Base-by-base conservation (phyloP, 2,113 vertebrate genomes). In the Thymallus thymallus region DNA sequence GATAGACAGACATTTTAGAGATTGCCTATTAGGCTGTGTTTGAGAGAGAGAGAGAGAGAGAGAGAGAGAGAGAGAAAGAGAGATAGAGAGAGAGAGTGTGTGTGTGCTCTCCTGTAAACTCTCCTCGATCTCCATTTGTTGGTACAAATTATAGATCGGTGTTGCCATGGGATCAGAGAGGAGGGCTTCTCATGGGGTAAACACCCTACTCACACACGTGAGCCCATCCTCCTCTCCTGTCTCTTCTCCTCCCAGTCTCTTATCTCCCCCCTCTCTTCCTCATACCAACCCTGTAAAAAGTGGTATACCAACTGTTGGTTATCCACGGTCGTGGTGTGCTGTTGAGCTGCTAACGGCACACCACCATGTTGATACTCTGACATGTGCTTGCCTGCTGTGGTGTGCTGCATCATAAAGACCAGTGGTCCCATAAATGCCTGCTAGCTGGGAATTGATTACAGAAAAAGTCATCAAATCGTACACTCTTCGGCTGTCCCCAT, bases 131-230 rank as follows among this genome's bases (percentile, higher is more conserved):
- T 89, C 86, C 82, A 90, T 89, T 91, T 89, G 83, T 86, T 24
- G 63, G 60, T 69, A 89, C 89, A 84, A 89, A 88, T 91, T 88
- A 90, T 90, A 86, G 82, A 91, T 88, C 82, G 82, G 61, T 69
- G 76, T 85, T 77, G 82, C 75, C 70, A 7, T 72, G 76, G 83
- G 84, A 82, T 87, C 82, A 83, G 84, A 71, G 79, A 85, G 79
- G 56, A 76, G 72, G 72, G 80, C 56, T 58, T 58, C 18, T 22
- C 56, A 58, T 4, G 56, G 56, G 7, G 74, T 6, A 64, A 84
- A 80, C 70, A 81, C 71, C 70, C 69, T 76, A 63, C 76, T 75
- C 74, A 70, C 77, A 89, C 88, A 90, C 85, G 88, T 87, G 89
- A 85, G 78, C 75, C 86, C 76, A 5, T 18, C 13, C 63, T 16